These are phyloP conservation scores for Zalophus californianus DNA, from an alignment of 2,797 vertebrate species.

Conservation along the genomic window DNA sequence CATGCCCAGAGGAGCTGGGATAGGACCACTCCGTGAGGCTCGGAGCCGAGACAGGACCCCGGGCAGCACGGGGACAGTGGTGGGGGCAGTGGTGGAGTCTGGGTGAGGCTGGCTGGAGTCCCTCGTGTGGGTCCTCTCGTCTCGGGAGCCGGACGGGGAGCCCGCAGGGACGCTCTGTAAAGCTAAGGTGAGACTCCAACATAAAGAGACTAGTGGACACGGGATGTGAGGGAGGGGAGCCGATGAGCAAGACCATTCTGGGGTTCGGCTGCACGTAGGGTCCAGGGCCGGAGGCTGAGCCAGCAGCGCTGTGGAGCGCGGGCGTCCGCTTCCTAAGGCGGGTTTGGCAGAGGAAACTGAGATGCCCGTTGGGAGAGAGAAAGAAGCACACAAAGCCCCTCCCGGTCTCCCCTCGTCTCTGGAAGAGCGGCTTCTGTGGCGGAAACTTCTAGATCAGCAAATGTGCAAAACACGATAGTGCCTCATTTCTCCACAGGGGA, in stretches of 20 bases:
- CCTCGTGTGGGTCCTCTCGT: fast-evolving
- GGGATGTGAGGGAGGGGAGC: neutral
- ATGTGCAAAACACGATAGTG: neutral
- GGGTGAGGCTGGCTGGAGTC: neutral
- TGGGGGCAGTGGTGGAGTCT: neutral
- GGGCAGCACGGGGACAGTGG: neutral
- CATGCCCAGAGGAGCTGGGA: neutral
- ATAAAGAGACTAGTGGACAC: neutral
- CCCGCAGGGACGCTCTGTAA: neutral
- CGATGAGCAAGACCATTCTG: fast-evolving
- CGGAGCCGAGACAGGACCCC: neutral
- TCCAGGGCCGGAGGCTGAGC: neutral
- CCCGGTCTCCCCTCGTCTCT: neutral
- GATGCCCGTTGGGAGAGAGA: neutral
- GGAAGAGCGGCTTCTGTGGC: neutral
- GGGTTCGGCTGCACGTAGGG: neutral
- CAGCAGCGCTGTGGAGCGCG: fast-evolving
- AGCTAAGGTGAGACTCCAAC: neutral
- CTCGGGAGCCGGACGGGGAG: fast-evolving
- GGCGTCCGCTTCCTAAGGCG: neutral
- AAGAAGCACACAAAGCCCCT: neutral
- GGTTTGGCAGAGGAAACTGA: too few species aligned
- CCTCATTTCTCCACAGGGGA: neutral
- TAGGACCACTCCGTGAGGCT: too few species aligned
- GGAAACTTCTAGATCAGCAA: neutral